phyloP scores from a whole-genome alignment of 2,888 invertebrate genomes.

The Rhagophthalmus giganteus region DNA sequence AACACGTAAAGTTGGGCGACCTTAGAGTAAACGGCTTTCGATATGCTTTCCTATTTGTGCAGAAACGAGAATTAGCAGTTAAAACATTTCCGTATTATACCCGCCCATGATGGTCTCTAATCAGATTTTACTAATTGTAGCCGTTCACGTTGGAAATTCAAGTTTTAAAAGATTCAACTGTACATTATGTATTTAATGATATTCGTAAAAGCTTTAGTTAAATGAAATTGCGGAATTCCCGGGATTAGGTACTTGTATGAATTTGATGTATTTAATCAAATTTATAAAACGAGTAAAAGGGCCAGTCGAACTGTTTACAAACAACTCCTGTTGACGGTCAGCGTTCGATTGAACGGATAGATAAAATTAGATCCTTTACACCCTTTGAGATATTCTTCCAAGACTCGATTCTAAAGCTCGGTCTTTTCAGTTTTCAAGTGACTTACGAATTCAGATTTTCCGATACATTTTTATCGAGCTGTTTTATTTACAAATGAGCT shows the following conservation, averaged over 20 bases:
- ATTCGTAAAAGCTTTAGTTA: no score
- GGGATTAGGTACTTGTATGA: no score
- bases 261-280: no score
- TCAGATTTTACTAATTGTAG: background rate
- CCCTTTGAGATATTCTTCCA: slow-evolving; percentile 13
- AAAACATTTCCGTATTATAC: background rate
- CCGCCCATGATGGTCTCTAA: background rate
- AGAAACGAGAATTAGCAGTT: background rate
- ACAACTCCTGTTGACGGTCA: slow-evolving; percentile 10
- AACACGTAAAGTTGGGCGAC: slow-evolving; percentile 15
- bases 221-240: no score
- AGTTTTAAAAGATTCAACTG: no score
- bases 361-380: slow-evolving; percentile 16
- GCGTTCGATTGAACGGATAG: slow-evolving; percentile 14
- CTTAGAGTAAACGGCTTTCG: slow-evolving; percentile 11
- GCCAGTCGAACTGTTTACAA: slow-evolving; percentile 17
- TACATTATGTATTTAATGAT: no score
- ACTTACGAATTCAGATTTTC: slow-evolving; percentile 11
- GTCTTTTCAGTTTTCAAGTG: slow-evolving; percentile 15
- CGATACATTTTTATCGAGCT: slow-evolving; percentile 8
- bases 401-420: slow-evolving; percentile 2
- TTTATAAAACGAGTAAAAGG: no score
- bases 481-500: background rate
- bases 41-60: slow-evolving; percentile 5
- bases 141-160: no score